Evolutionary conservation across 2,888 invertebrate genomes (phyloP), one percentile per base, ranked within the genome.

Genomic region (Mimachlamys varia): DNA sequence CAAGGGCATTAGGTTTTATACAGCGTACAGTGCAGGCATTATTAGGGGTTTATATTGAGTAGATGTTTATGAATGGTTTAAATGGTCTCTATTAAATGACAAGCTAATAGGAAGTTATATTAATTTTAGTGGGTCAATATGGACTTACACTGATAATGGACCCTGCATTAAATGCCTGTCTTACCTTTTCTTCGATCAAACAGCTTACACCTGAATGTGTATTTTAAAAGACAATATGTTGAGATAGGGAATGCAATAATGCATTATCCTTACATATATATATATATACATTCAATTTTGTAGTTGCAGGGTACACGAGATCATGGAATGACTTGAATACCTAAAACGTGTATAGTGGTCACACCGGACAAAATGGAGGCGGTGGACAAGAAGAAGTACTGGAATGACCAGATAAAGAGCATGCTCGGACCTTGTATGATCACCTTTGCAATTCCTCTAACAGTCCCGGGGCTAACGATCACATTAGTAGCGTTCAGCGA

Each of bases 381-480:
- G 19, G 87, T 87, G n/a, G 90, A 88, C 33, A 90, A 90, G 89
- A 53, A 91, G 62, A 90, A 89, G 88, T 90, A 91, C 62, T 91
- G 90, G 44, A 92, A 90, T 55, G 92, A 92, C 17, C 91, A 93
- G 33, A 89, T 92, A 37, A 92, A 92, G 58, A 88, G 91, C 0
- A 89, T 91, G 88, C 27, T 93, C 88, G 94, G 94, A 7, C 94
- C 93, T 7, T 94, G 94, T 89, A 91, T 94, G 92, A 92, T 94
- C 33, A 93, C 92, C n/a, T 94, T 94, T 88, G 92, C 93, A 15
- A 90, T 94, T 22, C 94, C 94, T 0, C 90, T 94, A 49, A 91
- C 93, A 22, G 89, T 94, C 13, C 94, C 94, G 2, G 94, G 94
- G 2, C 38, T 94, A 49, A 94, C 94, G 17, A 90, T 94, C 13